Conservation (phyloP, 2,888 invertebrate genomes). For the Tetragonisca angustula region DNA sequence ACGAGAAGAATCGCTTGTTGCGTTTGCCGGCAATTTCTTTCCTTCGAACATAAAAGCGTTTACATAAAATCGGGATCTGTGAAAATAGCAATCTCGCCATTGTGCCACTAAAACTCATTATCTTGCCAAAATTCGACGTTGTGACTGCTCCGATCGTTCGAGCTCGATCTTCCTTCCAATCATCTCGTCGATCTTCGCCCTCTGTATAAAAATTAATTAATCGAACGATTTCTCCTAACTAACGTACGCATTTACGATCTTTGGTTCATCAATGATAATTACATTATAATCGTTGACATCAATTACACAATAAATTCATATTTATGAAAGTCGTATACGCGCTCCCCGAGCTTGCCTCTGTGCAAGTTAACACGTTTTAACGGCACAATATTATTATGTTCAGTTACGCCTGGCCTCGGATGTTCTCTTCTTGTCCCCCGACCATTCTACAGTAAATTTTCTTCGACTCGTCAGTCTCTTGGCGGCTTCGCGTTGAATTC, state of each 20-base stretch:
- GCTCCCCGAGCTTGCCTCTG: neutral
- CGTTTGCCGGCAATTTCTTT: neutral
- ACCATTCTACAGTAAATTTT: neutral
- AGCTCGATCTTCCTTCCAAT: neutral
- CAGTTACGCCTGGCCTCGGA: neutral
- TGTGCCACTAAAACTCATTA: slow-evolving; percentile 34
- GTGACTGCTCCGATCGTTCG: neutral
- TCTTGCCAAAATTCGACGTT: neutral
- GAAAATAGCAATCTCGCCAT: slow-evolving; percentile 17
- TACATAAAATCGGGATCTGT: neutral
- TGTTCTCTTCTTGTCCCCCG: neutral
- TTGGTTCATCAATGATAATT: slow-evolving; percentile 25
- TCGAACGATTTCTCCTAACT: neutral
- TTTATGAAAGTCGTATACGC: slow-evolving; percentile 24
- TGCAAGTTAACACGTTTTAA: slow-evolving; percentile 37
- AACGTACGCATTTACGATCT: slow-evolving; percentile 15
- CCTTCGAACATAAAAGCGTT: neutral
- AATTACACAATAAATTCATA: slow-evolving; percentile 7
- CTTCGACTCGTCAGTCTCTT: slow-evolving; percentile 26
- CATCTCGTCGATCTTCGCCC: neutral
- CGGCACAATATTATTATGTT: slow-evolving; percentile 24
- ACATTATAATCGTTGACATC: neutral
- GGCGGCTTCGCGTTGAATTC: neutral
- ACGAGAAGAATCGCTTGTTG: neutral
- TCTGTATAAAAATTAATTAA: slow-evolving; percentile 11